Evolutionary conservation across 2,888 invertebrate genomes (phyloP), one percentile per base, ranked within the genome.

Genomic region (Cosmia trapezina): DNA sequence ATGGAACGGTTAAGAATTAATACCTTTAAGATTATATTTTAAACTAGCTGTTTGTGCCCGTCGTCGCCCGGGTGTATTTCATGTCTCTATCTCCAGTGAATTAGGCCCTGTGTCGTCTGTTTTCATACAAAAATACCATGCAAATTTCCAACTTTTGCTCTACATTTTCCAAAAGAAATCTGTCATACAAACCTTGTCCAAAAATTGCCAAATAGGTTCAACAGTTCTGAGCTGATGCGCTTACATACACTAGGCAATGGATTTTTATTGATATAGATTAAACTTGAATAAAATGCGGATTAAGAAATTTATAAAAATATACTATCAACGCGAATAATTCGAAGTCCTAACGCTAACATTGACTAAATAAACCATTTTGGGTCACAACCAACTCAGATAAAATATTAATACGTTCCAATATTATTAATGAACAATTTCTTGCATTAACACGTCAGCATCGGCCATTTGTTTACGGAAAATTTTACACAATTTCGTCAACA

Each of bases 391-490:
- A 59, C 17, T 33, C 4, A 51, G 80, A 83, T 73, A 61, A 78
- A 22, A 22, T 51, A 14, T 59, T 53, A 61, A 62, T 11, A 45
- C 3, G 53, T 43, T 41, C 12, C n/a, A 68, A 43, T 83, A 45
- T 66, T 63, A 43, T 80, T 19, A 66, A 41, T 45, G 37, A 83
- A 70, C 28, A 68, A 65, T 83, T 66, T 33, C 53, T 78, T 80
- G 64, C 83, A 80, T 54, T 49, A 28, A 12, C 37, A 68, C 83
- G 83, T 73, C 64, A 73, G 12, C 37, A 7, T 8, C 19, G 11
- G n/a, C 7, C 17, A 62, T 65, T 68, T 70, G 61, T 61, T 47
- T 66, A 71, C 74, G 85, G 83, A 83, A 83, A 84, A 67, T 53
- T 73, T 61, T 22, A 49, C 7, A 43, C 33, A 54, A 61, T 56